Evolutionary conservation across 2,797 vertebrate genomes (phyloP), one percentile per base, ranked within the genome.

Genomic region (Malacoraja senta): DNA sequence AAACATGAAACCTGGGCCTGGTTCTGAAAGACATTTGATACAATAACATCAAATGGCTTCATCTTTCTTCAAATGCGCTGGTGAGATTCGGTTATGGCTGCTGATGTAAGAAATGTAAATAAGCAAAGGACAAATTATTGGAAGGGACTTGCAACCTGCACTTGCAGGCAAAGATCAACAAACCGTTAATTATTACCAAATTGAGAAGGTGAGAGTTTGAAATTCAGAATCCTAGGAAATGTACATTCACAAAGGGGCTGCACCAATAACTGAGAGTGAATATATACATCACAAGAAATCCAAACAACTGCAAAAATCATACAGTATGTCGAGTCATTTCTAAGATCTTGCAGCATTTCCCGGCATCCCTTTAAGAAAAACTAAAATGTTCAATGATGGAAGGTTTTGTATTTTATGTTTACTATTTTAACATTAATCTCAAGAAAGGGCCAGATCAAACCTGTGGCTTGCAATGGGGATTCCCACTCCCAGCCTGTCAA

Each of bases 101-200:
- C 29, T 63, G 84, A n/a, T 88, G 21, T 65, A n/a, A 68, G 15
- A 32, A 78, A 78, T 78, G 15, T 13, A 32, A 65, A 86, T 65
- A 17, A 32, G n/a, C 61, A 88, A 63, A 88, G 29, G n/a, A 29
- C 63, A 35, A 24, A 24, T 88, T 68, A 35, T 88, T 88, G 61
- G 61, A n/a, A 88, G 65, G 6, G 61, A 35, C 65, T 32, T 35
- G n/a, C 17, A 10, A 19, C n/a, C n/a, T 88, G 32, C 17, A 65
- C 17, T 32, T 35, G n/a, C 61, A 88, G 84, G 15, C 63, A 61
- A 61, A 61, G 81, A n/a, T 84, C 53, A 84, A 84, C 53, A 84
- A 84, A 84, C 26, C 12, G 12, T 61, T 84, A 61, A 84, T 84
- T n/a, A 84, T 84, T 84, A 32, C 32, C 84, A 88, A 88, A 68